These are phyloP conservation scores for Loris lydekkerianus DNA, from an alignment of 2,797 vertebrate species.

Conservation along the genomic window DNA sequence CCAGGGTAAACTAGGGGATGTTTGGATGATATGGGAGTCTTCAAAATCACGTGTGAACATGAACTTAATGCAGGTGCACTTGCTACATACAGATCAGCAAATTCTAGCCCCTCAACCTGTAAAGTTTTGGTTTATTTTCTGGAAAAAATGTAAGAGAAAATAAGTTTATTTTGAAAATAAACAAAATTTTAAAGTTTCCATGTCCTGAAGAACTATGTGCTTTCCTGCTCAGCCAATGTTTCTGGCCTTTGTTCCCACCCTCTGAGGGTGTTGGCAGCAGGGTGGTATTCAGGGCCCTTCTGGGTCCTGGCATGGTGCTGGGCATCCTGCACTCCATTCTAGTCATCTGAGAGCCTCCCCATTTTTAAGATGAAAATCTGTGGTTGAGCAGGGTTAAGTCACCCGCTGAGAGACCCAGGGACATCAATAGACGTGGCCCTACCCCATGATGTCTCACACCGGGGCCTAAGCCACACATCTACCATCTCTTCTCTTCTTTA, in stretches of 20 bases:
- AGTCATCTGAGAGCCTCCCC: not conserved
- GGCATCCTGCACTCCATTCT: fast-evolving
- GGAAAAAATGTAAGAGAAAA: not conserved
- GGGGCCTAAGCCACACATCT: fast-evolving
- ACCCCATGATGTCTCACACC: not conserved
- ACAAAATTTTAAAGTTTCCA: not conserved
- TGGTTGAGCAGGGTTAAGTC: not conserved
- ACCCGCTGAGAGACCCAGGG: not conserved
- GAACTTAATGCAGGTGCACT: fast-evolving
- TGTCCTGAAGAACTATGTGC: not conserved
- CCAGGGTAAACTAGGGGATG: fast-evolving
- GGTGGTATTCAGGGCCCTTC: fast-evolving
- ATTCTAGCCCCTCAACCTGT: too few relatives aligned
- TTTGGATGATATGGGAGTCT: not conserved
- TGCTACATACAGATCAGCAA: fast-evolving
- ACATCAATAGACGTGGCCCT: too few relatives aligned
- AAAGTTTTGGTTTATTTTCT: not conserved
- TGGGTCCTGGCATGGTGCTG: fast-evolving
- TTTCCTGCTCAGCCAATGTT: fast-evolving
- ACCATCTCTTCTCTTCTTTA: not conserved
- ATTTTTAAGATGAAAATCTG: not conserved
- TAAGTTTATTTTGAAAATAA: not conserved
- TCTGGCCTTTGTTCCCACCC: too few relatives aligned
- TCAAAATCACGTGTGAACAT: fast-evolving
- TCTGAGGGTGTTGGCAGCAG: fast-evolving